phyloP scores from a whole-genome alignment of 2,113 vertebrate genomes.

The Neoarius graeffei region DNA sequence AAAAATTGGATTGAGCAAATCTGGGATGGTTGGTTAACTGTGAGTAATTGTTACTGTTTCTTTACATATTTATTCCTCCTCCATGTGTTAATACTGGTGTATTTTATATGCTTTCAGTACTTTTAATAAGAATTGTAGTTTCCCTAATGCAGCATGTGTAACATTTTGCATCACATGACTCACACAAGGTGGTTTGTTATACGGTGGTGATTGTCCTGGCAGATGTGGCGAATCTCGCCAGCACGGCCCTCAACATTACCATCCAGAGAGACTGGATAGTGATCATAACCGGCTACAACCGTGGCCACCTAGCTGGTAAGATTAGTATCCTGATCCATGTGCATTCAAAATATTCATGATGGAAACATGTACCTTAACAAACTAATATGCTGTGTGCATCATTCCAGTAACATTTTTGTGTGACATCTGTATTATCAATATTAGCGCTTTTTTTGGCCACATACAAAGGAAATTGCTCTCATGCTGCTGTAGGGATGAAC shows the following conservation, averaged over 20 bases:
- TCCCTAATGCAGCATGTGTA: constrained; percentile 71
- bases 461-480: neutral
- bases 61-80: neutral
- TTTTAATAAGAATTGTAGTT: constrained; percentile 65
- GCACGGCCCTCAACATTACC: constrained; percentile 70
- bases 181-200: constrained; percentile 76
- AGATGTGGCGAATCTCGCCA: constrained; percentile 75
- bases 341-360: neutral
- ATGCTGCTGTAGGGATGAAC: constrained; percentile 72
- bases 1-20: constrained; percentile 71
- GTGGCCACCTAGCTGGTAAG: constrained; percentile 74
- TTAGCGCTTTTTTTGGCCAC: neutral
- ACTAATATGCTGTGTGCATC: neutral
- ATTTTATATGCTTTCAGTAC: constrained; percentile 50
- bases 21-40: constrained; percentile 74
- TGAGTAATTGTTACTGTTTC: constrained; percentile 60
- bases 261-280: constrained; percentile 78
- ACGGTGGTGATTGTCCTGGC: constrained; percentile 74
- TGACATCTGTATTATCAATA: neutral
- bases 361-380: neutral
- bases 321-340: neutral
- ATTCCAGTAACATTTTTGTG: neutral
- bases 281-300: constrained; percentile 74
- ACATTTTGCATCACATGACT: constrained; percentile 78
- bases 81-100: constrained; percentile 45